A percentile compares a stretch with the other conserved stretches of the same genome.
phyloP scores from a whole-genome alignment of 2,888 invertebrate species.

The Diachrysia chrysitis region DNA sequence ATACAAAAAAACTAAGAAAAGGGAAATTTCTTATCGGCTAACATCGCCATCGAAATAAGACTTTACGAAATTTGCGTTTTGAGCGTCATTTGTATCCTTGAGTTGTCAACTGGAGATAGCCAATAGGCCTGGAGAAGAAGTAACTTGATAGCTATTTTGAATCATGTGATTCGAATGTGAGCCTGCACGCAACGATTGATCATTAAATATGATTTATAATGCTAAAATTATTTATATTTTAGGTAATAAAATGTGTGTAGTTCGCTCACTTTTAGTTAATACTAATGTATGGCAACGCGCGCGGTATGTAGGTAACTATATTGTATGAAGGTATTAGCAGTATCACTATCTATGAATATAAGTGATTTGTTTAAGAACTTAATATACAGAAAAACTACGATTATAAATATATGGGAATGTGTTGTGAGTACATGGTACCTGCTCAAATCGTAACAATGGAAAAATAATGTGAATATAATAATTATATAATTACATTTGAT shows the following conservation, averaged over 20 bases:
- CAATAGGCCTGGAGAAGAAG: no score
- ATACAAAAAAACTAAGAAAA: no score
- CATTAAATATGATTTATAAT: slow-evolving; percentile 39
- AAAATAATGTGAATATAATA: slow-evolving; percentile 40
- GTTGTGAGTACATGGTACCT: slow-evolving; percentile 58
- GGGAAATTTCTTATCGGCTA: no score
- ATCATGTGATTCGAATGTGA: slow-evolving; percentile 33
- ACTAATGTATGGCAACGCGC: slow-evolving; percentile 84
- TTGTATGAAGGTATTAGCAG: slow-evolving; percentile 65
- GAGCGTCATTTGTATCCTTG: no score
- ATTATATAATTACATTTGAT: slow-evolving; percentile 32
- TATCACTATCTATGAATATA: slow-evolving; percentile 69
- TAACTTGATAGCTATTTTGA: slow-evolving; percentile 36
- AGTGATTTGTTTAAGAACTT: slow-evolving; percentile 64
- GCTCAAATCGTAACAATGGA: slow-evolving; percentile 37
- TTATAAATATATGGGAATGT: slow-evolving; percentile 78
- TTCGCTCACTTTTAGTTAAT: slow-evolving; percentile 52
- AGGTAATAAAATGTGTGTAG: slow-evolving; percentile 45
- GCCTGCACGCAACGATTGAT: slow-evolving; percentile 36
- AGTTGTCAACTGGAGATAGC: no score
- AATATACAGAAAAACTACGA: slow-evolving; percentile 78
- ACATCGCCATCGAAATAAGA: no score
- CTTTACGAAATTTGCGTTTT: no score
- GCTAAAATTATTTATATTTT: slow-evolving; percentile 41
- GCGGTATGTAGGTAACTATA: slow-evolving; percentile 84